These are phyloP conservation scores for Ptilonorhynchus violaceus DNA, from an alignment of 2,113 vertebrate genomes.

Conservation along the genomic window DNA sequence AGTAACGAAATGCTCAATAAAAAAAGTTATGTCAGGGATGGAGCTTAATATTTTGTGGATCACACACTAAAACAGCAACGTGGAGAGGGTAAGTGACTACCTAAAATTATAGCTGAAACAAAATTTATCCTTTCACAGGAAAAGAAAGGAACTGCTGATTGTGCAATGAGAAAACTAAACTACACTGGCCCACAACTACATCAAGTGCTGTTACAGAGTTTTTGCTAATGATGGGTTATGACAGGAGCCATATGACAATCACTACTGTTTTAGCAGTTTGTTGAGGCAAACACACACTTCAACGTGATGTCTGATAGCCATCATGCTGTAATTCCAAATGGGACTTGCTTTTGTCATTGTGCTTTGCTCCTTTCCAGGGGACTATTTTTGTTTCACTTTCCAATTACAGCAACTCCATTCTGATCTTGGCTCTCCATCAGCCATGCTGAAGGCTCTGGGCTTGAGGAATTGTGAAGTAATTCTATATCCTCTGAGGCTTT, in stretches of 20 bases:
- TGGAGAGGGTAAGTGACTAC: neutral
- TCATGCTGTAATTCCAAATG: neutral
- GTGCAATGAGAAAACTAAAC: neutral
- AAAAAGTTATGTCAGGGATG: neutral
- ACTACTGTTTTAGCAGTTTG: slow-evolving; percentile 13
- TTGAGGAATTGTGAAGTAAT: slow-evolving; percentile 44
- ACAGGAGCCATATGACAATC: neutral
- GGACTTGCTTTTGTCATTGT: neutral
- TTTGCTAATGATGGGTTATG: neutral
- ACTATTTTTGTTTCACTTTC: slow-evolving; percentile 22
- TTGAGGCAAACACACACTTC: neutral
- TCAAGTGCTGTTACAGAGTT: neutral
- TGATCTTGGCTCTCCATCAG: slow-evolving; percentile 39
- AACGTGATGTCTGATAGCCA: neutral
- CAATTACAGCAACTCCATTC: slow-evolving; percentile 17
- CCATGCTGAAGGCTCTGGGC: neutral
- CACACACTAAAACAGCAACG: neutral
- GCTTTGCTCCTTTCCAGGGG: neutral
- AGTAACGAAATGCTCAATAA: neutral
- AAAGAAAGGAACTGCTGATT: neutral
- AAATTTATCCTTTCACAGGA: neutral
- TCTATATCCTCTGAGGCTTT: slow-evolving; percentile 49
- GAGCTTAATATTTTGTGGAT: neutral
- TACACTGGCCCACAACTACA: neutral
- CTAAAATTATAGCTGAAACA: neutral